Percentiles rank a stretch among this genome's conserved stretches.
These are phyloP conservation scores for Sebastes steindachneri DNA, from an alignment of 2,797 vertebrate genomes.

Conservation along the genomic window DNA sequence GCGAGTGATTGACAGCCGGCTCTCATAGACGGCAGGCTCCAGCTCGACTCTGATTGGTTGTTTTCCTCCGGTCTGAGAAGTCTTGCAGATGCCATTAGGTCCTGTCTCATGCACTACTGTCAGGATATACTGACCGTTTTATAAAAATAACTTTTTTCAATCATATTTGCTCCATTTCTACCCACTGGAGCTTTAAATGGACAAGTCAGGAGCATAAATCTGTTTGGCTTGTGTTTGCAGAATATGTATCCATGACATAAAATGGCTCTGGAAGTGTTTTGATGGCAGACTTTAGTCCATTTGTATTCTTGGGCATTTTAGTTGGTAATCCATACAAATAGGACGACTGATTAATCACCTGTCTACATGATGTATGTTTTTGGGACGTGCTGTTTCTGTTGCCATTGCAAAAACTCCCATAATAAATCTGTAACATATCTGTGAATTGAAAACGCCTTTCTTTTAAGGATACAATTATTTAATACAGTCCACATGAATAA, in stretches of 20 bases:
- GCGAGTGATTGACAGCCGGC: too few species aligned
- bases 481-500: background rate
- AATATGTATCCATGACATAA: background rate
- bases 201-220: background rate
- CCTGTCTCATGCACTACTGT: too few species aligned
- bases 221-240: background rate
- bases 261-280: background rate
- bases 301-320: constrained; percentile 21
- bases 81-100: too few species aligned
- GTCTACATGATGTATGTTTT: constrained; percentile 11
- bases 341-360: constrained; percentile 10
- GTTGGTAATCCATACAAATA: background rate
- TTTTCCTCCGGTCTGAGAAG: too few species aligned
- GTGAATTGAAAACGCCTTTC: background rate
- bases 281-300: background rate
- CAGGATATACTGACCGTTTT: too few species aligned
- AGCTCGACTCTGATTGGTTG: too few species aligned
- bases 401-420: background rate
- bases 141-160: too few species aligned
- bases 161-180: too few species aligned
- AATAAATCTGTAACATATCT: constrained; percentile 18
- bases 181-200: background rate
- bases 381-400: constrained; percentile 13
- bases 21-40: too few species aligned
- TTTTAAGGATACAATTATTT: background rate